A percentile compares a stretch with the other conserved stretches of the same genome.
These are phyloP conservation scores for Charaxes varanes DNA, from an alignment of 1,140 invertebrate species.

Conservation along the genomic window DNA sequence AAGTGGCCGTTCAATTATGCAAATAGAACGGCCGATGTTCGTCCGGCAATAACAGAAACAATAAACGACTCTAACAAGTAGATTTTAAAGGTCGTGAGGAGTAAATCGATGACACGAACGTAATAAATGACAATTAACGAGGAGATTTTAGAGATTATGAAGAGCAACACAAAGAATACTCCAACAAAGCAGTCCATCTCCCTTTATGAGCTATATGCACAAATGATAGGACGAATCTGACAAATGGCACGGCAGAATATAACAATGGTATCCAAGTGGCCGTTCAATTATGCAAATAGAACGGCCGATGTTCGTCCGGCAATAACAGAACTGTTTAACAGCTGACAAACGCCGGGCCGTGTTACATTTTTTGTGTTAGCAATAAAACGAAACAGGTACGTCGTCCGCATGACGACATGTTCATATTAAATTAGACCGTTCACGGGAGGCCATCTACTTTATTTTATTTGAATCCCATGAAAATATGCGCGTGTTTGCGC, in stretches of 20 bases:
- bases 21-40: constrained; percentile 64
- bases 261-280: constrained; percentile 71
- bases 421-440: constrained; percentile 70
- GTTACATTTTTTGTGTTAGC: constrained; percentile 55
- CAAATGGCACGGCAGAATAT: constrained; percentile 71
- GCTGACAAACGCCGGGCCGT: constrained; percentile 50
- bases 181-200: constrained; percentile 61
- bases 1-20: constrained; percentile 73
- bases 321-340: constrained; percentile 73
- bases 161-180: constrained; percentile 66
- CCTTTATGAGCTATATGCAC: constrained; percentile 69
- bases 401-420: constrained; percentile 51
- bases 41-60: constrained; percentile 70
- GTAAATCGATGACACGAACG: too few species aligned
- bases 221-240: constrained; percentile 72
- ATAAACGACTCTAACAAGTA: too few species aligned
- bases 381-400: constrained; percentile 59
- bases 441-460: constrained; percentile 56
- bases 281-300: constrained; percentile 73
- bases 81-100: too few species aligned
- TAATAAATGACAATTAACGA: constrained; percentile 34
- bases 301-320: constrained; percentile 58
- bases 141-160: constrained; percentile 55
- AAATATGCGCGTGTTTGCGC: constrained; percentile 64
- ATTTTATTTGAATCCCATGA: constrained; percentile 71